phyloP scores from a whole-genome alignment of 2,797 vertebrate species.

The Echiichthys vipera region DNA sequence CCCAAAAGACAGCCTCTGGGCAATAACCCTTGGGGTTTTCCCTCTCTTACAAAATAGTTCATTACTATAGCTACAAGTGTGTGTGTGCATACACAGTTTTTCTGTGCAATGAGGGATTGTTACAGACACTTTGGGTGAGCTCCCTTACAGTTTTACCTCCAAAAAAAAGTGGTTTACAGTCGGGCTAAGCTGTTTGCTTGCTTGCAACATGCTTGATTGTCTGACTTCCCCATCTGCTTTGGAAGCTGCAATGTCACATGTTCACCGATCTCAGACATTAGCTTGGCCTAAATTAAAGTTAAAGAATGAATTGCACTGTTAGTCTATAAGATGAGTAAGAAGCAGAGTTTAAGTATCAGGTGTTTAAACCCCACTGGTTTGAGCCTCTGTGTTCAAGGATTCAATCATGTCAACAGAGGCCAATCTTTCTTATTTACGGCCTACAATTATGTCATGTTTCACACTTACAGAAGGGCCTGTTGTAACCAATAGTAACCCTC shows the following conservation, averaged over 20 bases:
- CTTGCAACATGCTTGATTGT: conserved; percentile 7
- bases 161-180: conserved; percentile 6
- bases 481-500: conserved; percentile 3
- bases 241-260: background rate
- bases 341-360: background rate
- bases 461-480: conserved; percentile 10
- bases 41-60: background rate
- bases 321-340: background rate
- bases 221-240: background rate
- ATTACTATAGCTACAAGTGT: too few relatives aligned
- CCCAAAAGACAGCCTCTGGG: background rate
- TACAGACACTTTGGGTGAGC: background rate
- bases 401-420: background rate
- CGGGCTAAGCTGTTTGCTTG: background rate
- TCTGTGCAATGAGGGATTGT: too few relatives aligned
- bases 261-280: background rate
- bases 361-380: background rate
- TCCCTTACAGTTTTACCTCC: background rate
- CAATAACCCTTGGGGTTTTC: background rate
- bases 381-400: background rate
- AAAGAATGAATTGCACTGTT: background rate
- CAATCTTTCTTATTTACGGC: background rate
- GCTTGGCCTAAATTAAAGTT: background rate
- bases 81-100: background rate
- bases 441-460: conserved; percentile 1